Evolutionary conservation across 2,113 vertebrate species (phyloP), one percentile per base, ranked within the genome.

Genomic region (Sinocyclocheilus anophthalmus): DNA sequence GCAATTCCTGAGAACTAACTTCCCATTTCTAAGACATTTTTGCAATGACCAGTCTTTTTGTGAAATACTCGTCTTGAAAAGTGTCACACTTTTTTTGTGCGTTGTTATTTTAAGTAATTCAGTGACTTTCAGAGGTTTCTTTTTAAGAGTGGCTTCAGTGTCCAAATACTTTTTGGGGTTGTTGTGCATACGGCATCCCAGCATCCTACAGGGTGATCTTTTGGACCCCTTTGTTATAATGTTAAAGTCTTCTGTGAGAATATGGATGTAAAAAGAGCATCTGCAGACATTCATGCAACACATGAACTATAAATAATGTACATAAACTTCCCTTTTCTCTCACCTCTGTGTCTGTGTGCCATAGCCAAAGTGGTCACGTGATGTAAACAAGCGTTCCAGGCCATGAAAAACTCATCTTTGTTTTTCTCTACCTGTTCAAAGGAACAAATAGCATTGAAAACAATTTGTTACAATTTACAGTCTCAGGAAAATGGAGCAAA

Each of bases 301-400:
- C 42, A 22, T 70, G 45, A 37, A 37, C 18, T 69, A 83, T 67
- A 42, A 77, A 80, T 55, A 33, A 33, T 50, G 55, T 12, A n/a
- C 39, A 22, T 12, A 42, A 72, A 72, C 70, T 73, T 73, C 37
- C 22, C 20, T 1, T 61, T 80, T 80, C 18, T 83, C 50, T 90
- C 82, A 94, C 94, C 94, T 93, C 91, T 88, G 84, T 94, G 94
- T 48, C 92, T 89, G 83, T 93, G 93, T 1, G 90, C 94, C 87
- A 94, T 84, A 16, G 93, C 91, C 72, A 94, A 83, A 59, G 87
- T 79, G 6, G 83, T 50, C 30, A 92, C 39, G 3, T 92, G 93
- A 80, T 93, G 92, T 30, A 94, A 91, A 79, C 93, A 92, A 0
- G 91, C 87, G 82, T 92, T 94, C 92, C 93, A 93, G 82, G 92